Base-by-base conservation (phyloP, 2,888 invertebrate genomes). In the Julus scanicus region DNA sequence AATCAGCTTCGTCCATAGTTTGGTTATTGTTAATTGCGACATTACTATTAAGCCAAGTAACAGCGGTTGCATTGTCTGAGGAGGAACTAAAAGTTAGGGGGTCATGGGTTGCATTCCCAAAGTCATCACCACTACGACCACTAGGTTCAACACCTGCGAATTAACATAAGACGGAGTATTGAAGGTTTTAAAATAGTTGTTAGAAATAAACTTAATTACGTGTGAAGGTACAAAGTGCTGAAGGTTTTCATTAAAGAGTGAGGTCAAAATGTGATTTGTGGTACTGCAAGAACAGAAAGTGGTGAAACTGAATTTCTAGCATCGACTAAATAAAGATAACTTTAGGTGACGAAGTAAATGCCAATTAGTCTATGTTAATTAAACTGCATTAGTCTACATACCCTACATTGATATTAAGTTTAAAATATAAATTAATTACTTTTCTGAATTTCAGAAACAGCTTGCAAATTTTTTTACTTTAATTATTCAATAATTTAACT, bases 41-140 rank as follows among this genome's bases (percentile, higher is more conserved):
- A 57, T 57, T 57, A 5, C 57, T 53, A 53, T 53, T 57, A n/a
- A 57, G 57, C 57, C 57, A 57, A 57, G 15, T 57, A 57, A 57
- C 57, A 57, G 57, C 17, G 17, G 57, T n/a, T 17, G 17, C 57
- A 57, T 57, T 57, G 57, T 57, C 57, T 17, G 57, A 57, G 57
- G 57, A 57, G 57, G 57, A 57, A 57, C 57, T 57, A 57, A 57
- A 5, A 5, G 57, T 17, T 57, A 57, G 57, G 57, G 57, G 57
- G 57, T 57, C 57, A 57, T 57, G 57, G 57, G 57, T 57, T n/a
- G 57, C 57, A 57, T 57, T 57, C 57, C 57, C 17, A 57, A 57
- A 17, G 57, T 17, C 57, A 57, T 57, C 57, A 57, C 57, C 57
- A 57, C 57, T 57, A 57, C 57, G 57, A 57, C 57, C 57, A 57